Conservation (phyloP, 1,140 invertebrate species). For the Heterodera carotae region DNA sequence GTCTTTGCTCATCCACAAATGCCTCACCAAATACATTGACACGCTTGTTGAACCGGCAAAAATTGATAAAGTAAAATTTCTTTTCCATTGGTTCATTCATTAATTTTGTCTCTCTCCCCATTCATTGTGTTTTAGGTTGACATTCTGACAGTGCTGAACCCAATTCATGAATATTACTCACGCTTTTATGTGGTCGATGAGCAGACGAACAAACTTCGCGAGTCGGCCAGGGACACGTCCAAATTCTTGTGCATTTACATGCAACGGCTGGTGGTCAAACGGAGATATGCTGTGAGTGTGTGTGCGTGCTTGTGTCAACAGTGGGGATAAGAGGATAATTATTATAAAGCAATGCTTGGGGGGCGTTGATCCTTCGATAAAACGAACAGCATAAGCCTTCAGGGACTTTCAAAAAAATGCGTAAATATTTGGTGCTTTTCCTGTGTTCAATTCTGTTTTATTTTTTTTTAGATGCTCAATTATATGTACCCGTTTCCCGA, state of each 20-base stretch:
- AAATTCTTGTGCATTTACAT: conserved; percentile 29
- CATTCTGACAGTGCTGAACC: conserved; percentile 25
- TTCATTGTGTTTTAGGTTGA: no score
- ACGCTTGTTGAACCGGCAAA: conserved; percentile 20
- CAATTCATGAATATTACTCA: conserved; percentile 28
- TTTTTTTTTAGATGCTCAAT: conserved; percentile 40
- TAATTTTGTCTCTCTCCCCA: no score
- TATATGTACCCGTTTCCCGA: conserved; percentile 38
- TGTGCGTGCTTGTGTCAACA: no score
- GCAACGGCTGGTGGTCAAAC: conserved; percentile 36
- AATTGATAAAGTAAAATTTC: conserved; percentile 23
- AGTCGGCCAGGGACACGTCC: conserved; percentile 33
- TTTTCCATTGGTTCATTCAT: no score
- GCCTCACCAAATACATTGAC: conserved; percentile 37
- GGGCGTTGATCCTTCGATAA: no score
- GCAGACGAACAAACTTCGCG: conserved; percentile 18
- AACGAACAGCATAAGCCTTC: no score
- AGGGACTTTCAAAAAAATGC: no score
- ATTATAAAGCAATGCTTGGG: no score
- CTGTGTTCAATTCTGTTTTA: no score
- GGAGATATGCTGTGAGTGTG: conserved; percentile 28
- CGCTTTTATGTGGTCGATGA: conserved; percentile 22
- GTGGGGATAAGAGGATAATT: no score
- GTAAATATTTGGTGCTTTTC: no score
- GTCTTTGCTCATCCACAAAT: conserved; percentile 35